Conservation (phyloP, 2,113 vertebrate genomes). For the Engraulis encrasicolus region DNA sequence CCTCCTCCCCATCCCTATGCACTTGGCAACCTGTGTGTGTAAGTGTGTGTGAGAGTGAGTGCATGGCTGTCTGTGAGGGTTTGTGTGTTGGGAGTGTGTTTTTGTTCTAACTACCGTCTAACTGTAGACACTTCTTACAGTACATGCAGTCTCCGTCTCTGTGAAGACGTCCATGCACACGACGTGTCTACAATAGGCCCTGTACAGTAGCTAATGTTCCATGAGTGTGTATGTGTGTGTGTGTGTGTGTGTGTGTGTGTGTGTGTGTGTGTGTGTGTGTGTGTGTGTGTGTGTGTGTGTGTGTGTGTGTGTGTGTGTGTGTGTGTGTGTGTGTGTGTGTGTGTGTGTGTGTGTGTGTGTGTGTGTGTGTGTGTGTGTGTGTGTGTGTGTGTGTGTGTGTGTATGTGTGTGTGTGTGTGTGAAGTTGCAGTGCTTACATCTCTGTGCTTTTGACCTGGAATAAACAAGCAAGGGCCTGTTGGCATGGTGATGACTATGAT, state of each 20-base stretch:
- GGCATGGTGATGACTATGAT: constrained; percentile 50
- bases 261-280: background rate
- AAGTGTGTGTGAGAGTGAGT: too few relatives aligned
- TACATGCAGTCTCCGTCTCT: too few relatives aligned
- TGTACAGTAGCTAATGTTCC: too few relatives aligned
- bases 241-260: background rate
- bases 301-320: background rate
- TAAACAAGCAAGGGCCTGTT: constrained; percentile 39
- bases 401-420: background rate
- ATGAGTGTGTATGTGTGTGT: background rate
- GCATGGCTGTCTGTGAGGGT: too few relatives aligned
- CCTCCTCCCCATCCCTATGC: background rate
- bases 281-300: background rate
- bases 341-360: background rate
- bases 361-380: background rate
- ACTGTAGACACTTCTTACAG: too few relatives aligned
- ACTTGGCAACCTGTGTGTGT: background rate
- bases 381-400: constrained; percentile 27
- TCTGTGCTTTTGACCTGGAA: constrained; percentile 28
- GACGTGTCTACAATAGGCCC: too few relatives aligned
- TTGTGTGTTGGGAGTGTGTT: too few relatives aligned
- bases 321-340: background rate
- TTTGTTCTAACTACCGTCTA: too few relatives aligned
- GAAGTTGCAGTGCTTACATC: background rate
- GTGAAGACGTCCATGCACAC: too few relatives aligned